Percentiles rank a stretch among this genome's conserved stretches.
Evolutionary conservation across 2,797 vertebrate genomes (phyloP).

Genomic region (Coccyzus lansbergi): DNA sequence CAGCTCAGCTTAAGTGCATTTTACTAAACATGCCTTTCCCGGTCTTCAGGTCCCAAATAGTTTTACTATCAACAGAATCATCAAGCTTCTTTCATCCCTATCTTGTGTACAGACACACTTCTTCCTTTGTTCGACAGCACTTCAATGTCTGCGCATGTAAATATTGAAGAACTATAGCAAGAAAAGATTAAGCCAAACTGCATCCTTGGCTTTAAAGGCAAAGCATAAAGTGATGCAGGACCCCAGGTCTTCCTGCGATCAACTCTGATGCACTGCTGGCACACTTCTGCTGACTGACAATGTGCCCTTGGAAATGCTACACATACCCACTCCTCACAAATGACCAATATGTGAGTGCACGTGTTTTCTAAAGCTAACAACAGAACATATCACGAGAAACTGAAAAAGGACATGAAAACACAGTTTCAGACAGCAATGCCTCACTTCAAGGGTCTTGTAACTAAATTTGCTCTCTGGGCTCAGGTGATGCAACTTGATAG

Average conservation of each 20-base stretch:
- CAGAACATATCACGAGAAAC: accelerated
- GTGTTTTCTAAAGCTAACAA: background rate
- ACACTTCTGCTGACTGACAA: background rate
- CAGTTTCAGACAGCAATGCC: background rate
- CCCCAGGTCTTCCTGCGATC: background rate
- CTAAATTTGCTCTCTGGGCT: background rate
- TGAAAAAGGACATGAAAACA: background rate
- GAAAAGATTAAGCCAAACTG: background rate
- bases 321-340: background rate
- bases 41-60: background rate
- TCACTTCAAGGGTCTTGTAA: background rate
- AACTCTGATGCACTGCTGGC: no score
- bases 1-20: background rate
- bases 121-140: background rate
- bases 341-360: accelerated
- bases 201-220: background rate
- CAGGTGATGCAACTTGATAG: slow-evolving; percentile 2
- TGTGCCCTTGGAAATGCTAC: background rate
- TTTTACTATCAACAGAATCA: background rate
- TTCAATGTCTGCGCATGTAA: background rate
- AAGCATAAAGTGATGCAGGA: background rate
- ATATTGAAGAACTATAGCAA: background rate
- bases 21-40: background rate
- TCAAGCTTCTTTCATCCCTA: background rate
- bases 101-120: background rate